phyloP scores from a whole-genome alignment of 2,113 vertebrate genomes.

The Limnothrissa miodon region DNA sequence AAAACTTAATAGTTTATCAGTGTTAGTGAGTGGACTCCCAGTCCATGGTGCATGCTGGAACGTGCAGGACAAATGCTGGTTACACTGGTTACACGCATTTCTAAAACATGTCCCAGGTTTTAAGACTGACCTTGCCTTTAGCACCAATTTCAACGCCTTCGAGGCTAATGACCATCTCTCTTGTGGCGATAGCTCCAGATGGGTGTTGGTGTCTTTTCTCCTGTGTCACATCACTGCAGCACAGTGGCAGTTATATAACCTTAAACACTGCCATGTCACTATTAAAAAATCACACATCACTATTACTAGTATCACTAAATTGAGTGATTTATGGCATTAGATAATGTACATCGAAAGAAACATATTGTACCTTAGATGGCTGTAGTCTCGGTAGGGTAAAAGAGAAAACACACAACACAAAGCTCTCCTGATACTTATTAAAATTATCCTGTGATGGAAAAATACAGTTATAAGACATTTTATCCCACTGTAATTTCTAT shows the following conservation, averaged over 20 bases:
- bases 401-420: background rate
- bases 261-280: too few species aligned
- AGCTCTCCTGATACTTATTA: background rate
- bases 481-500: too few species aligned
- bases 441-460: background rate
- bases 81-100: too few species aligned
- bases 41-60: too few species aligned
- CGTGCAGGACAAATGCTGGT: too few species aligned
- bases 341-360: background rate
- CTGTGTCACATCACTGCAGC: background rate
- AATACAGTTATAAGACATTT: background rate
- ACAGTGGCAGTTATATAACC: background rate
- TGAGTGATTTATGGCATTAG: too few species aligned
- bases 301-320: too few species aligned
- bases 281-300: too few species aligned
- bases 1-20: too few species aligned
- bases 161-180: background rate
- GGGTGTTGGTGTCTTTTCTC: background rate
- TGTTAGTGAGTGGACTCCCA: too few species aligned
- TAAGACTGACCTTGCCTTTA: conserved; percentile 3
- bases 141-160: background rate
- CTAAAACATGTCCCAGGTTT: background rate
- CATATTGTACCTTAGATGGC: background rate
- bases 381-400: background rate
- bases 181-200: background rate